Evolutionary conservation across 2,797 vertebrate genomes (phyloP), one percentile per base, ranked within the genome.

Genomic region (Poecilia gillii): DNA sequence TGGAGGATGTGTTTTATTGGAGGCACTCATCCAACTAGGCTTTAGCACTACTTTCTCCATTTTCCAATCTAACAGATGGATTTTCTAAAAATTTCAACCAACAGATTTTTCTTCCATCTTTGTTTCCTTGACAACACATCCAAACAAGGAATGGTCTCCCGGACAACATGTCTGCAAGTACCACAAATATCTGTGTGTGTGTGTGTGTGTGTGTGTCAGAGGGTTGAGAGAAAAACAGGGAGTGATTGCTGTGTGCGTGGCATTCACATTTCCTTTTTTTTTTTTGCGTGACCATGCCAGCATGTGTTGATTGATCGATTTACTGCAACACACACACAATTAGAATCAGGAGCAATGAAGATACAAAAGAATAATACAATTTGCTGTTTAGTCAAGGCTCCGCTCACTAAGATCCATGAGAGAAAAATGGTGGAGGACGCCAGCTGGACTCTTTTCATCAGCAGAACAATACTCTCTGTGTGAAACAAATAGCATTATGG

Each of bases 121-220:
- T 95, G 95, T 96, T 95, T 94, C 96, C 95, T 93, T 96, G 95
- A 94, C 95, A 93, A 96, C 95, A 92, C 79, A 87, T 94, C 93
- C 91, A 96, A 96, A 96, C 95, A 96, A 95, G 93, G 88, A 94
- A 90, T 87, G 91, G 95, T 96, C 94, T 94, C 96, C 95, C 84
- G 87, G 94, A 95, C 95, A 96, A 96, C 95, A 92, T 89, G 91
- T 90, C 91, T 91, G 90, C 93, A 94, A 94, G 83, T 90, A 86
- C 77, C 39, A 36, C 85, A 88, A 84, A 88, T 89, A 88, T 82
- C 84, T 86, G 47, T 6, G 72, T 33, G 82, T 76, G 81, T 89
- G 72, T 84, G 66, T 75, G n/a, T 2, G 18, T 59, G 57, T 31
- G 57, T 59, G 70, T 73, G 66, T 20, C 41, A 68, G 84, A 77